Base-by-base conservation (phyloP, 1,140 invertebrate species). In the Sesamia nonagrioides region DNA sequence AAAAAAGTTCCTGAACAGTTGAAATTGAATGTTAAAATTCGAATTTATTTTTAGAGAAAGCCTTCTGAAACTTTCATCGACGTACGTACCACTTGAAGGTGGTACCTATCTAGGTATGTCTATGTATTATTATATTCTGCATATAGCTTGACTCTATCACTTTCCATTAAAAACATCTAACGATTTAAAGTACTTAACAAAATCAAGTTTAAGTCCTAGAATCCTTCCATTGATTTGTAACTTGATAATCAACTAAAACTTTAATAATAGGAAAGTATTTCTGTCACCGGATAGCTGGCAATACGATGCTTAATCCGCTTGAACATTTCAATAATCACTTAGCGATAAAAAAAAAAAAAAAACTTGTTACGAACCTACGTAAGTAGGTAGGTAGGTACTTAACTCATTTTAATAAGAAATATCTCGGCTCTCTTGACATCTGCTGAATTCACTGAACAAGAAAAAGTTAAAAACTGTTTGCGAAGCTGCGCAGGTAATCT, bases 401-500 rank as follows among this genome's bases (percentile, higher is more conserved):
- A 71, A 48, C 50, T 71, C 68, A 71, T 71, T 71, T 71, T 71
- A 71, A 71, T 71, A 71, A 71, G 68, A 54, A 71, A 50, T 45
- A 54, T 6, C 48, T 71, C 68, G 48, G 35, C 48, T 54, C 48
- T 45, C 45, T 71, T 71, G 68, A 71, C 68, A 71, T 71, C 68
- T 71, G 68, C 68, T 71, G 68, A 71, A 71, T 71, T 71, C 68
- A 71, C 68, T 71, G 68, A 71, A 71, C 48, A 71, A 71, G 68
- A 71, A 71, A 71, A 71, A 71, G 68, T 71, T 71, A 71, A 71
- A 71, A 71, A 71, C 68, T 37, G 27, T 71, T 54, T 71, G 68
- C 48, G 21, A 54, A 50, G 48, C 68, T 50, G 68, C 63, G 42
- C 48, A 52, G 68, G 68, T 71, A 71, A 71, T 71, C 68, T 71